These are phyloP conservation scores for Odontamblyopus rebecca DNA, from an alignment of 2,797 vertebrate species.

Conservation along the genomic window DNA sequence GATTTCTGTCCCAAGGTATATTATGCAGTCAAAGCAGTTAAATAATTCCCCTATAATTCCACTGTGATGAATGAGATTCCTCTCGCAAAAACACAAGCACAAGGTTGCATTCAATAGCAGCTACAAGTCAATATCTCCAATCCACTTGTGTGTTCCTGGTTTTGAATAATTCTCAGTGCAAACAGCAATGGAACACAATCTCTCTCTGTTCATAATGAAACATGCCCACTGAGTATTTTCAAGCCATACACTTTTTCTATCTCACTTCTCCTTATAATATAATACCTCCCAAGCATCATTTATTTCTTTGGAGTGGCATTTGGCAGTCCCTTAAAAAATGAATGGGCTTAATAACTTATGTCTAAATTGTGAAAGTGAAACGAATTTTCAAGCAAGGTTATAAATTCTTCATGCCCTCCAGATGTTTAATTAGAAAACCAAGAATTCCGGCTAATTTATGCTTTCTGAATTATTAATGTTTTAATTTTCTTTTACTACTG, in stretches of 20 bases:
- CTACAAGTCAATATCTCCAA: conserved; percentile 15
- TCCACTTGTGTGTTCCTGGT: conserved; percentile 1
- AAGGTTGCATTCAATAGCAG: conserved; percentile 10
- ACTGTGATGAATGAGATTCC: neutral
- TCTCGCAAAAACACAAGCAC: neutral
- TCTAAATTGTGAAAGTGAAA: conserved; percentile 16
- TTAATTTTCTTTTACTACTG: conserved; percentile 19
- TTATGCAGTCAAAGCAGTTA: neutral
- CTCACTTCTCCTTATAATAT: conserved; percentile 13
- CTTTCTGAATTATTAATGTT: conserved; percentile 50
- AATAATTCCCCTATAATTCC: neutral
- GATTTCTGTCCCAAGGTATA: neutral
- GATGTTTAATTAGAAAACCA: conserved; percentile 50
- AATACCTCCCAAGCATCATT: conserved; percentile 17
- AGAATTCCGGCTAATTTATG: conserved; percentile 48
- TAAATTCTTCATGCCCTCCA: conserved; percentile 24
- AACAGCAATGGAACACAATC: neutral
- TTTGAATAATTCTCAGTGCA: conserved; percentile 18
- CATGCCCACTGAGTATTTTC: conserved; percentile 2
- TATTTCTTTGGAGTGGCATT: conserved; percentile 30
- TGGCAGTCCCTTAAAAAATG: conserved; percentile 18
- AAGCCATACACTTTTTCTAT: conserved; percentile 10
- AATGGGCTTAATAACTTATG: conserved; percentile 16
- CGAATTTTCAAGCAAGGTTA: conserved; percentile 15
- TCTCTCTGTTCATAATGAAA: conserved; percentile 12